phyloP scores from a whole-genome alignment of 1,140 invertebrate species.

The Drosophila bocqueti region DNA sequence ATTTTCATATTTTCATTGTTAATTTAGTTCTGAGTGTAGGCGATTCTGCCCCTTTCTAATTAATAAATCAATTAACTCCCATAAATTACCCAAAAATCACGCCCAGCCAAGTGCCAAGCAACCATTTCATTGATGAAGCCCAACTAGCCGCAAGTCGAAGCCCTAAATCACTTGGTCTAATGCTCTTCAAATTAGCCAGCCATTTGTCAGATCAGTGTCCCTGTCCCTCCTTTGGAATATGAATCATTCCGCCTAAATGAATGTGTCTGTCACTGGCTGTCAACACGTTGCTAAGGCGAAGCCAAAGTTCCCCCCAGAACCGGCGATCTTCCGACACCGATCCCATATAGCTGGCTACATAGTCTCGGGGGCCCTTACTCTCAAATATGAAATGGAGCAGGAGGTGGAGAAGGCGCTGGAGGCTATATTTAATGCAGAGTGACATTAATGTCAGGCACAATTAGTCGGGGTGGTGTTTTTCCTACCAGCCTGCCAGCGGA shows the following conservation, averaged over 20 bases:
- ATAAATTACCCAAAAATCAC: constrained; percentile 37
- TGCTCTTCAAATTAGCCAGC: constrained; percentile 65
- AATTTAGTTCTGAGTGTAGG: neutral
- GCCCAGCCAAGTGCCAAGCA: constrained; percentile 20
- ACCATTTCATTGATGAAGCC: constrained; percentile 43
- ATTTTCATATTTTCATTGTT: neutral
- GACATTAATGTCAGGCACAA: constrained; percentile 81
- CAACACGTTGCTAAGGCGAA: constrained; percentile 71
- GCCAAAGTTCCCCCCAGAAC: constrained; percentile 27
- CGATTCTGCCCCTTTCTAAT: neutral
- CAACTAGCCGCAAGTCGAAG: constrained; percentile 35
- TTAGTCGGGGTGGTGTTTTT: constrained; percentile 49
- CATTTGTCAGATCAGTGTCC: constrained; percentile 56
- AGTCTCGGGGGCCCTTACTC: constrained; percentile 38
- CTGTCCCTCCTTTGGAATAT: constrained; percentile 42
- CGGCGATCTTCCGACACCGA: constrained; percentile 30
- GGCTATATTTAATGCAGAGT: constrained; percentile 81
- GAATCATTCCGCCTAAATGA: constrained; percentile 82
- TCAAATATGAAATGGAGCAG: constrained; percentile 79
- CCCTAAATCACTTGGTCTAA: constrained; percentile 72
- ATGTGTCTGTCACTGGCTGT: constrained; percentile 82
- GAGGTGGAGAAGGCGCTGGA: constrained; percentile 27
- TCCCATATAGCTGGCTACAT: constrained; percentile 6
- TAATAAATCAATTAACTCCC: constrained; percentile 2
- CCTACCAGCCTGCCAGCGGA: constrained; percentile 39